These are phyloP conservation scores for Nasua narica DNA, from an alignment of 2,797 vertebrate species.

Conservation along the genomic window DNA sequence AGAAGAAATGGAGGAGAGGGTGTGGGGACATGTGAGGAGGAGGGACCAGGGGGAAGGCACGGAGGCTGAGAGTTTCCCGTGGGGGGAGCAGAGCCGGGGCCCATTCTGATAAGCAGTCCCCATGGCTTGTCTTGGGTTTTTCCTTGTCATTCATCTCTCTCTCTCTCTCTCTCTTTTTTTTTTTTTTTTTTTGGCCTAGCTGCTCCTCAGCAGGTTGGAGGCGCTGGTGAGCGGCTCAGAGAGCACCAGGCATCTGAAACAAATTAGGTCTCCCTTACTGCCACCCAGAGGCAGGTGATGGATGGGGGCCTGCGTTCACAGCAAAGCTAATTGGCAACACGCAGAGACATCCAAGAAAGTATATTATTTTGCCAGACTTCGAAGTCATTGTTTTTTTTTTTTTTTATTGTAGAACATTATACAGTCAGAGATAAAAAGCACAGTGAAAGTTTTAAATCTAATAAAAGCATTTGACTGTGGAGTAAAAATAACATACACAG, in stretches of 20 bases:
- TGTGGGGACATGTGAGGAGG: not conserved
- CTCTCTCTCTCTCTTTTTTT: not conserved
- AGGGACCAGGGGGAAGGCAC: not conserved
- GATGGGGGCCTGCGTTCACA: constrained; percentile 98
- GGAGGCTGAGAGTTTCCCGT: constrained; percentile 23
- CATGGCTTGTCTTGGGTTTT: constrained; percentile 64
- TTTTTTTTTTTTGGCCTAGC: constrained; percentile 74
- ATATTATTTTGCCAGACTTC: constrained; percentile 89
- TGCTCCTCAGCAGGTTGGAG: constrained; percentile 90
- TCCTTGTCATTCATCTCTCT: constrained; percentile 85
- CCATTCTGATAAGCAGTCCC: constrained; percentile 72
- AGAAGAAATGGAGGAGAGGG: constrained; percentile 65
- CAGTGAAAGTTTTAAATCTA: constrained; percentile 89
- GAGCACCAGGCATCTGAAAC: constrained; percentile 86
- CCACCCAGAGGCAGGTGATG: constrained; percentile 99
- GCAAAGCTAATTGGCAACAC: constrained; percentile 99
- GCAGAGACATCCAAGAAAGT: constrained; percentile 90
- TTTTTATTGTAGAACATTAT: constrained; percentile 87
- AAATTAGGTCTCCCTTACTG: constrained; percentile 82
- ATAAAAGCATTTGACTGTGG: constrained; percentile 88
- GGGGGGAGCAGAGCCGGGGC: constrained; percentile 59
- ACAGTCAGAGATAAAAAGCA: constrained; percentile 86
- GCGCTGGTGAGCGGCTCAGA: constrained; percentile 88
- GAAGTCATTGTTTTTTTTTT: constrained; percentile 80
- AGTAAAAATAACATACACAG: constrained; percentile 87